These are phyloP conservation scores for Scelioninae gen. 1 DNA, from an alignment of 2,888 invertebrate species.

Conservation along the genomic window DNA sequence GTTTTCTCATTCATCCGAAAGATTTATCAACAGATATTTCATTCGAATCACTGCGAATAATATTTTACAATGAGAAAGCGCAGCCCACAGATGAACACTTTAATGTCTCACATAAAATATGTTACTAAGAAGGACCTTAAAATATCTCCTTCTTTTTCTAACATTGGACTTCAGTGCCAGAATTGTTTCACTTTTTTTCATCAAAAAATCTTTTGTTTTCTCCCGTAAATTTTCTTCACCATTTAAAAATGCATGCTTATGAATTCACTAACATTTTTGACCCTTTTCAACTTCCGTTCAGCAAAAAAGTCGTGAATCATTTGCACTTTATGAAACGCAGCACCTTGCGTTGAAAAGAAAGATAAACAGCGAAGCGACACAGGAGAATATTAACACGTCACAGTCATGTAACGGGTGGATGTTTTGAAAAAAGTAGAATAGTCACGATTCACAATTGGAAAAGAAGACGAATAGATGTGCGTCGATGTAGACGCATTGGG, in stretches of 20 bases:
- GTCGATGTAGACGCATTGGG: constrained; percentile 63
- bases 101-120: constrained; percentile 47
- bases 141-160: constrained; percentile 61
- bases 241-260: constrained; percentile 17
- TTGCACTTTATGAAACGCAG: constrained; percentile 65
- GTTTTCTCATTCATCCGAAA: constrained; percentile 36
- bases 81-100: constrained; percentile 10
- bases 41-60: constrained; percentile 46
- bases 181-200: too few species aligned
- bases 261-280: constrained; percentile 18
- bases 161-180: too few species aligned
- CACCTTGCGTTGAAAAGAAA: constrained; percentile 63
- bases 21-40: constrained; percentile 53
- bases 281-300: neutral
- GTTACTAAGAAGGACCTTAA: constrained; percentile 45
- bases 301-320: constrained; percentile 55
- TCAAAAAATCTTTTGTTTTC: constrained; percentile 17
- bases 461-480: constrained; percentile 63
- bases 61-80: constrained; percentile 54
- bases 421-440: constrained; percentile 35
- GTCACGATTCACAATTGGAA: constrained; percentile 62
- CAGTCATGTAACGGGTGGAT: constrained; percentile 47
- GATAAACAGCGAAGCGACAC: constrained; percentile 58
- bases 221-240: constrained; percentile 19
- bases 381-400: constrained; percentile 58